Evolutionary conservation across 2,888 invertebrate species (phyloP), one percentile per base, ranked within the genome.

Genomic region (Calameuta idolon): DNA sequence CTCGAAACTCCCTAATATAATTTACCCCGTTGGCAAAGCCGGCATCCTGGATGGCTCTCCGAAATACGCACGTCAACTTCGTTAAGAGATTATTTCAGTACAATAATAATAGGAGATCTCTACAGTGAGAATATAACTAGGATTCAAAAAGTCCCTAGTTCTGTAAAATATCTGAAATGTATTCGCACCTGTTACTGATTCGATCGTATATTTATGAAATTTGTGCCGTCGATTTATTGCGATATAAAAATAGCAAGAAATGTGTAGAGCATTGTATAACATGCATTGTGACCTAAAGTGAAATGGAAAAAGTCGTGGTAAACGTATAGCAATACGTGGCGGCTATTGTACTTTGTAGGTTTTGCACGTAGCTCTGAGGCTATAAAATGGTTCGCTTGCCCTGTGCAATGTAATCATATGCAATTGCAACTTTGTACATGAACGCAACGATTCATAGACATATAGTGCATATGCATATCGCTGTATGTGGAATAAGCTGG

Each of bases 291-390:
- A 55, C 55, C 23, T 5, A 15, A 55, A 55, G 55, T 55, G 55
- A 55, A 55, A 55, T 23, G 23, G 55, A 55, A 55, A 55, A 55
- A 23, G 9, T 55, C 9, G 23, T 23, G 55, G 23, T 55, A 55
- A 55, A 55, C 5, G 9, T 31, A 12, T 71, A 1, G 11, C 71
- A 31, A 34, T 34, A 23, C 31, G 71, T 23, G 71, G 23, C 71
- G 31, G 3, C 33, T 15, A 31, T 71, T 31, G 71, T 2, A 30
- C 33, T 76, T 55, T 74, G 40, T 73, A 76, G 11, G 34, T 69
- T 69, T 40, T n/a, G 33, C 76, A 76, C 76, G 76, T 76, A 76
- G 40, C 76, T 73, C 40, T 12, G 3, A 31, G 76, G 73, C 40
- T 34, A 40, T 76, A 74, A 76, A 74, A 37, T 74, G 74, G 15